Percentiles rank a stretch among this genome's conserved stretches.
These are phyloP conservation scores for Drosophila rubida DNA, from an alignment of 2,888 invertebrate species.

Conservation along the genomic window DNA sequence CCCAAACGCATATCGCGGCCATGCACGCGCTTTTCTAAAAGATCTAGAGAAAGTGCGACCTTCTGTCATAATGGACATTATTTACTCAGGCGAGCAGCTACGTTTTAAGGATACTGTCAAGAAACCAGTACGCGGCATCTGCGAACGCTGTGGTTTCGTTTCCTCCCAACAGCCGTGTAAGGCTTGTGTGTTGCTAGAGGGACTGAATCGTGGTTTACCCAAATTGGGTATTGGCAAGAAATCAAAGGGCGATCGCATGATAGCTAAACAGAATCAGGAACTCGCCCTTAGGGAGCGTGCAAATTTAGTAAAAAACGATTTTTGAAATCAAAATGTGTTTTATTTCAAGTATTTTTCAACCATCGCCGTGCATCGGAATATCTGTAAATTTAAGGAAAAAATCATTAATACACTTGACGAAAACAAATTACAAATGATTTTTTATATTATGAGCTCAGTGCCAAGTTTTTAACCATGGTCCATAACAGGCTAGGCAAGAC, in stretches of 20 bases:
- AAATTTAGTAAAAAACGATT: constrained; percentile 85
- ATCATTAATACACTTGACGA: constrained; percentile 20
- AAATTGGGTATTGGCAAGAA: constrained; percentile 95
- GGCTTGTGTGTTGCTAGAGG: constrained; percentile 97
- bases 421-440: neutral
- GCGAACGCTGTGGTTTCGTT: constrained; percentile 94
- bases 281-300: constrained; percentile 82
- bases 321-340: constrained; percentile 63
- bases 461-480: constrained; percentile 81
- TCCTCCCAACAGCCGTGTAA: constrained; percentile 98
- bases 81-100: constrained; percentile 95
- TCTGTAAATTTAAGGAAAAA: constrained; percentile 29
- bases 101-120: constrained; percentile 92
- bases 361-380: neutral
- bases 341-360: neutral
- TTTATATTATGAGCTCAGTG: constrained; percentile 63
- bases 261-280: constrained; percentile 86
- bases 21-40: constrained; percentile 95
- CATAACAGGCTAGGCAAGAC: constrained; percentile 78
- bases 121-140: constrained; percentile 92
- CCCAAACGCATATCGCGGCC: constrained; percentile 98
- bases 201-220: constrained; percentile 96
- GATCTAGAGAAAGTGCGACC: constrained; percentile 97
- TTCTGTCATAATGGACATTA: constrained; percentile 95
- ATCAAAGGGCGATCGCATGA: constrained; percentile 90